Base-by-base conservation (phyloP, 1,140 invertebrate species). In the Latrodectus geometricus region DNA sequence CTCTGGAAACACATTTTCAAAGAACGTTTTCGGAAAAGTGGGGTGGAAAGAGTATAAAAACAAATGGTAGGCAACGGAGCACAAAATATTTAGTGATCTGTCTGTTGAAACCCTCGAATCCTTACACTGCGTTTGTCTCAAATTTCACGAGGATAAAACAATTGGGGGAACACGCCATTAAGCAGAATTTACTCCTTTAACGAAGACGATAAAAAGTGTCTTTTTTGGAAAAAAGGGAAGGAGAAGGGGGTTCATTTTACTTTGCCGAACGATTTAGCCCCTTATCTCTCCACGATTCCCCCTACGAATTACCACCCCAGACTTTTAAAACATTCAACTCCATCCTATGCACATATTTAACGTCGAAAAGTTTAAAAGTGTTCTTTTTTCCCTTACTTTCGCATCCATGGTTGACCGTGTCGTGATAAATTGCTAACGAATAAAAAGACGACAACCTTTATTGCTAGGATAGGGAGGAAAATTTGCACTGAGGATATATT, bases 121-220 rank as follows among this genome's bases (percentile, higher is more conserved):
- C 52, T 74, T 74, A 74, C 72, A 50, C 48, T n/a, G 52, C 72
- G 50, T 74, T 74, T 74, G 48, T 74, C 52, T 74, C 72, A 74
- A 74, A 74, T 74, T 74, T 74, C 52, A 52, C 48, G 72, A 52
- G 52, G 72, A 74, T 74, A 74, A 74, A 74, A 74, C 72, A 74
- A 74, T 74, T 50, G 72, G 20, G n/a, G 72, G 17, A 74, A 74
- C 72, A 74, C 72, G 72, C 72, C 72, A 74, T 74, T 74, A 74
- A 74, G 23, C 48, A 35, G 35, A 35, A 35, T 74, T 61, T 50
- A 15, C 49, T 50, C 72, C 72, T 74, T 50, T 74, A n/a, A 74
- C 49, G 72, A 74, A 35, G 35, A 35, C 35, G 35, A 35, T 35
- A 35, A 35, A 35, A 35, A 35, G 35, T 35, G 35, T 35, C 35